These are phyloP conservation scores for Phortica magna DNA, from an alignment of 2,888 invertebrate genomes.

Conservation along the genomic window DNA sequence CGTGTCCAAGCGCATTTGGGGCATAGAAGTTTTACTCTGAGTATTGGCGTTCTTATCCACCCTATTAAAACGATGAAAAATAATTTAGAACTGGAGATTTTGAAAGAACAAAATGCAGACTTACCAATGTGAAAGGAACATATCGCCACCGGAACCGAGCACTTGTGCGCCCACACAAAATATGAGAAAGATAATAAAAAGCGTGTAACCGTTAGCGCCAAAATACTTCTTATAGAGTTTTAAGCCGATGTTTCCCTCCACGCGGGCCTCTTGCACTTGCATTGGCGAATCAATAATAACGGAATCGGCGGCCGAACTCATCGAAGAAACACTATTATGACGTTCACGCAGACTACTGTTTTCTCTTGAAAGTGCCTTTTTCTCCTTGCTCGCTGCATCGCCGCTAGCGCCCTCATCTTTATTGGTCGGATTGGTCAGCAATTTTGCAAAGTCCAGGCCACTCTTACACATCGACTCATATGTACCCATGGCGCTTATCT, in stretches of 20 bases:
- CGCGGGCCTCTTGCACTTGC: slow-evolving; percentile 81
- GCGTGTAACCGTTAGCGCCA: slow-evolving; percentile 82
- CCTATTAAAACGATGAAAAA: slow-evolving; percentile 50
- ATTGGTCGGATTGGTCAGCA: slow-evolving; percentile 81
- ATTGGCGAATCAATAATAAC: slow-evolving; percentile 75
- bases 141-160: slow-evolving; percentile 86
- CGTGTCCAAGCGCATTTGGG: slow-evolving; percentile 56
- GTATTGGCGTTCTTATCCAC: slow-evolving; percentile 68
- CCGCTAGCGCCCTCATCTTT: slow-evolving; percentile 68
- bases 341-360: slow-evolving; percentile 69
- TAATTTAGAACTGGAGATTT: background rate
- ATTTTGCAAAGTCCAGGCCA: slow-evolving; percentile 87
- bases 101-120: slow-evolving; percentile 34
- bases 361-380: slow-evolving; percentile 63
- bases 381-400: slow-evolving; percentile 51
- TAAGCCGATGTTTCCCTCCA: slow-evolving; percentile 82
- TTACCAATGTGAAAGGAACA: slow-evolving; percentile 87
- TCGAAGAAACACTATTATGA: slow-evolving; percentile 77
- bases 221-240: slow-evolving; percentile 85
- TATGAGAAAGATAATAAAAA: slow-evolving; percentile 82
- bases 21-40: slow-evolving; percentile 53
- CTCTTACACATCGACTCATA: slow-evolving; percentile 85
- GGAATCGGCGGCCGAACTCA: slow-evolving; percentile 79
- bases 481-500: slow-evolving; percentile 81
- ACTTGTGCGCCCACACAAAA: slow-evolving; percentile 84